These are phyloP conservation scores for Neostethus bicornis DNA, from an alignment of 2,797 vertebrate species.

Conservation along the genomic window DNA sequence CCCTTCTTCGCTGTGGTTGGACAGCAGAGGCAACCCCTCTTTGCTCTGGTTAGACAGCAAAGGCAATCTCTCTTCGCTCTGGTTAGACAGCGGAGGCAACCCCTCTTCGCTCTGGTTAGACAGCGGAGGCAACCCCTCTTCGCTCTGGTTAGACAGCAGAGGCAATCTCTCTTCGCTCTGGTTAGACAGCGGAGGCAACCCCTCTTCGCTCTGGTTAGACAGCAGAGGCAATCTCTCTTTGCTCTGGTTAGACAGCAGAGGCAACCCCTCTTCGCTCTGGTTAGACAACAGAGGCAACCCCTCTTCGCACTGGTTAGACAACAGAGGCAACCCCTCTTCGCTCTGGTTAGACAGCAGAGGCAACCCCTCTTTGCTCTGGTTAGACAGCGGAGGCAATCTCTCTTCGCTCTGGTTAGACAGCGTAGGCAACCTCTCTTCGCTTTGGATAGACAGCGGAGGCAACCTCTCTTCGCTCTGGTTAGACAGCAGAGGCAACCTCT, in stretches of 20 bases:
- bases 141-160: neutral
- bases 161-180: conserved; percentile 4
- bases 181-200: neutral
- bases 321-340: neutral
- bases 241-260: neutral
- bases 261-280: conserved; percentile 4
- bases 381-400: neutral
- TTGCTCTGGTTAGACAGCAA: too few species aligned
- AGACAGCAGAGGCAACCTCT: neutral
- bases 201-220: neutral
- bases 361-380: conserved; percentile 3
- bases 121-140: neutral
- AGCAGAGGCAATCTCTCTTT: too few species aligned
- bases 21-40: too few species aligned
- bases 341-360: neutral
- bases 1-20: neutral
- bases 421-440: neutral
- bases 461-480: conserved; percentile 5
- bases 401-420: neutral
- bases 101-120: neutral
- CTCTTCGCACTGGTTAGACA: neutral
- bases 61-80: conserved; percentile 3
- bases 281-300: neutral
- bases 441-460: neutral
- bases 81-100: neutral